phyloP scores from a whole-genome alignment of 2,888 invertebrate species.

The Tenodera sinensis region DNA sequence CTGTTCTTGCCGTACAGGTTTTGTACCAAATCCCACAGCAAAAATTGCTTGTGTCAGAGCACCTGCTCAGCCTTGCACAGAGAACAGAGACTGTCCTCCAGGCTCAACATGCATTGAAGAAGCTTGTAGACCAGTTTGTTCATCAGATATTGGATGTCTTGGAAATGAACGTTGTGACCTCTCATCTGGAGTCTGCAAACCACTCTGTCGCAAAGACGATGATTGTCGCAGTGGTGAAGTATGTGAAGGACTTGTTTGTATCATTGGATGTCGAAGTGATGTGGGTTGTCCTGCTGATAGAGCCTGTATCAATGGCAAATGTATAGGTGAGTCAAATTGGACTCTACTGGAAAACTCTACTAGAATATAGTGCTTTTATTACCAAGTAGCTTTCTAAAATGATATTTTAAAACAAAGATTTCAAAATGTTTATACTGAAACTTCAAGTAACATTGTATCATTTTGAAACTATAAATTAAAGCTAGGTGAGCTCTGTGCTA shows the following conservation, averaged over 20 bases:
- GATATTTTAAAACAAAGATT: not conserved
- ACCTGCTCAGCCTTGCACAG: slow-evolving; percentile 69
- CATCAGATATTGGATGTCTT: slow-evolving; percentile 69
- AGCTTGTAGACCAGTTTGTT: slow-evolving; percentile 74
- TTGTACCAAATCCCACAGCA: slow-evolving; percentile 84
- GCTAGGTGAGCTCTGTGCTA: too few species aligned
- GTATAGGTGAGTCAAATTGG: slow-evolving; percentile 49
- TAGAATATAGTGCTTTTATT: not conserved
- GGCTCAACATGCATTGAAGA: slow-evolving; percentile 71
- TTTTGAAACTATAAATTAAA: too few species aligned
- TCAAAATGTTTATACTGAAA: not conserved
- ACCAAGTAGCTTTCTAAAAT: not conserved
- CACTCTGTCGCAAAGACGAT: slow-evolving; percentile 76
- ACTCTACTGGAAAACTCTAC: not conserved
- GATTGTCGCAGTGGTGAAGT: slow-evolving; percentile 86
- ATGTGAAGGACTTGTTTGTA: slow-evolving; percentile 76
- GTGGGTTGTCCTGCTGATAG: slow-evolving; percentile 68
- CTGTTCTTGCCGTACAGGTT: slow-evolving; percentile 72
- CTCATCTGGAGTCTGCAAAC: slow-evolving; percentile 72
- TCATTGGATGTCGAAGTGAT: slow-evolving; percentile 76
- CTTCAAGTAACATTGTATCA: too few species aligned
- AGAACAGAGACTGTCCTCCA: slow-evolving; percentile 69
- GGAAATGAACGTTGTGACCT: slow-evolving; percentile 75
- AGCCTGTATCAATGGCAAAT: slow-evolving; percentile 76
- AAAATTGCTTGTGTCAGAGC: slow-evolving; percentile 83